A percentile compares a stretch with the other conserved stretches of the same genome.
Conservation (phyloP, 2,797 vertebrate species). For the Xiphorhynchus erythropygius region DNA sequence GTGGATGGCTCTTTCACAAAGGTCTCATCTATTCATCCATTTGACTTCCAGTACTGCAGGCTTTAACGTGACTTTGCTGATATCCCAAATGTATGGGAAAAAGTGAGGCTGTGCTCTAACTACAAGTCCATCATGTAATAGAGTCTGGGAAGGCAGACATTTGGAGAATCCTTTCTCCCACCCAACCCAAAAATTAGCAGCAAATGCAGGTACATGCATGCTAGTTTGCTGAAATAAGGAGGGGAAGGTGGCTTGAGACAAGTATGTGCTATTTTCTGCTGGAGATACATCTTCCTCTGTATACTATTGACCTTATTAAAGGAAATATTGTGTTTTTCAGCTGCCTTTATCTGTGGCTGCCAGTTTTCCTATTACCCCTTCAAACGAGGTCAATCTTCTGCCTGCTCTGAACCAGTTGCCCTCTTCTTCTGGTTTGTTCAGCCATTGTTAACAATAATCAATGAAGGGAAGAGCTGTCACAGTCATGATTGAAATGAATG, state of each 20-base stretch:
- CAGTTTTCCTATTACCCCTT: background rate
- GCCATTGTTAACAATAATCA: constrained; percentile 4
- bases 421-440: background rate
- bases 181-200: background rate
- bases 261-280: background rate
- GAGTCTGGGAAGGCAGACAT: background rate
- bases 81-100: background rate
- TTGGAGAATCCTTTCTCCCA: background rate
- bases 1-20: background rate
- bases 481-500: constrained; percentile 12
- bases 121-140: background rate
- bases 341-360: background rate
- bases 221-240: background rate
- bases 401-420: background rate
- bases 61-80: background rate
- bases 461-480: constrained; percentile 19
- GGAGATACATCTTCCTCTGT: background rate
- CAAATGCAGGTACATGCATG: background rate
- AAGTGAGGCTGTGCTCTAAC: background rate
- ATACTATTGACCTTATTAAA: background rate
- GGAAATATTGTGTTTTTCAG: background rate
- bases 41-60: background rate
- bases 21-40: background rate
- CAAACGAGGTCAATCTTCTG: background rate
- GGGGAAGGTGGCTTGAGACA: background rate